Base-by-base conservation (phyloP, 2,888 invertebrate species). In the Monopis laevigella region DNA sequence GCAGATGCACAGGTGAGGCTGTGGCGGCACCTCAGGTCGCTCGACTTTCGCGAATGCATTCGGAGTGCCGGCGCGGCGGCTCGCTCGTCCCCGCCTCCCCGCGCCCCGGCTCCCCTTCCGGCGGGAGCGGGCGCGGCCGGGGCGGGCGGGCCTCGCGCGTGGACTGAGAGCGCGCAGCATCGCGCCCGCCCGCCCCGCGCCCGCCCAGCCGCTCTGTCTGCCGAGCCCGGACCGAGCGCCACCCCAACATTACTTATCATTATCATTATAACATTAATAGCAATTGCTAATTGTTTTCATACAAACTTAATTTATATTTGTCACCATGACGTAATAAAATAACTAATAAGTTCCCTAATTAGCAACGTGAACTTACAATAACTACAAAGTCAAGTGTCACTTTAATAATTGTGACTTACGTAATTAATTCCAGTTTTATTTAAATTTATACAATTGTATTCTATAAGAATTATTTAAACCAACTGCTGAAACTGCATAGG, bases 121-220 rank as follows among this genome's bases (percentile, higher is more conserved):
- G 58, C 55, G 58, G 44, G 53, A 13, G 39, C 59, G 60, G 69
- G 66, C 62, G 67, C 78, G 77, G 81, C 73, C 69, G 77, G 80
- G 82, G 78, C 82, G 83, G 78, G 80, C 80, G 82, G 77, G 70
- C 68, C 70, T 73, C 77, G 77, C 78, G 77, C 74, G 85, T 85
- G 85, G 83, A 86, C 86, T 85, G 85, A 84, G 84, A 84, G 80
- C 84, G 78, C 80, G 73, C 81, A 80, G 84, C 84, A 84, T 84
- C 84, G 83, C 78, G 72, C 74, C 82, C 83, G 77, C 82, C 81
- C 78, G 78, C 60, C 73, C 63, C 56, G 52, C 56, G 48, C 48
- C 47, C 49, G 45, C 40, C 43, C 48, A 30, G 52, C 54, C 52
- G 53, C 50, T 51, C 55, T 54, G 53, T 51, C 49, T 52, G 51